Conservation (phyloP, 2,888 invertebrate species). For the Calliphora vomitoria region DNA sequence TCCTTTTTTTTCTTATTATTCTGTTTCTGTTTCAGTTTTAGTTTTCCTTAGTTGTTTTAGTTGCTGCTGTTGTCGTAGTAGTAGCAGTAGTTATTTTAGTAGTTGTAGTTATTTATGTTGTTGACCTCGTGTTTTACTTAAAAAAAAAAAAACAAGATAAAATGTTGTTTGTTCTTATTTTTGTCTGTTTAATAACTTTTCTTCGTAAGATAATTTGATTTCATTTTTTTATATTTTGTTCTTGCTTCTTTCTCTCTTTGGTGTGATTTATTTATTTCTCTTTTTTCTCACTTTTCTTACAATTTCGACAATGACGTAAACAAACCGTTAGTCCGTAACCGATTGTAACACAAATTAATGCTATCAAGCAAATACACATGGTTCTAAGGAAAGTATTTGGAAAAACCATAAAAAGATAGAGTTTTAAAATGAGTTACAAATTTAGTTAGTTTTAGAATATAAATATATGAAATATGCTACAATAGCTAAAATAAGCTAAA, state of each 20-base stretch:
- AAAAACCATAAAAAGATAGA: neutral
- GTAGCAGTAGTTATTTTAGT: neutral
- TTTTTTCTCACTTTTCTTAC: conserved; percentile 36
- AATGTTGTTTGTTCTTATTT: conserved; percentile 1
- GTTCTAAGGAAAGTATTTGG: conserved; percentile 11
- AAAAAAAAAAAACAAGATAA: neutral
- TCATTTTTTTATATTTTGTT: neutral
- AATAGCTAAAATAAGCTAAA: too few species aligned
- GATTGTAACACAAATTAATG: conserved; percentile 51
- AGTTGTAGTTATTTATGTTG: conserved; percentile 44
- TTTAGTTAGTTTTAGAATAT: too few species aligned
- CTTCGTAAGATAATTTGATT: conserved; percentile 2
- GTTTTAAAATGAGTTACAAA: neutral
- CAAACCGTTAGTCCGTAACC: conserved; percentile 42
- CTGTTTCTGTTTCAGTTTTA: neutral
- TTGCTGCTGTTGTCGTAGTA: neutral
- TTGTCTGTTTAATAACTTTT: conserved; percentile 16
- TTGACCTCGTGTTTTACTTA: conserved; percentile 50
- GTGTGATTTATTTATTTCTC: conserved; percentile 18
- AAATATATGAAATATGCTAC: too few species aligned
- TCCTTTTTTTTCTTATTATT: neutral
- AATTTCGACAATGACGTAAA: conserved; percentile 62
- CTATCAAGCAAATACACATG: conserved; percentile 33
- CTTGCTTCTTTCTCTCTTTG: neutral
- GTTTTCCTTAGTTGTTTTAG: neutral